These are phyloP conservation scores for Cerceris ruficornis DNA, from an alignment of 2,888 invertebrate species.

Conservation along the genomic window DNA sequence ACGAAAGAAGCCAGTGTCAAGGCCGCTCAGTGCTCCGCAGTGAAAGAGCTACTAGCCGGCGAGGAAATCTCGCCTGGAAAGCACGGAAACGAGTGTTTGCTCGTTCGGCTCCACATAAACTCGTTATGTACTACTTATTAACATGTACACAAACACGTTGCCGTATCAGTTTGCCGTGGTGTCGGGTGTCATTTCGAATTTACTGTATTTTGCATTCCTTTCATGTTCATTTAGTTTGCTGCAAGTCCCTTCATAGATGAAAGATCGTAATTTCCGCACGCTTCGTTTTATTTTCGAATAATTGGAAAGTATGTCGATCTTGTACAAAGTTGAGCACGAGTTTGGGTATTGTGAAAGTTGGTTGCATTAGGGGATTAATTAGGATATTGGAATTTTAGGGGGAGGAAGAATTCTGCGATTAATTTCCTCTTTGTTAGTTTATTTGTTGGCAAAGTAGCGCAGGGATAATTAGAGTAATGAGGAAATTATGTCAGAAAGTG, in stretches of 20 bases:
- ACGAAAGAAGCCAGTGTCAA: constrained; percentile 84
- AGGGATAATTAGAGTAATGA: background rate
- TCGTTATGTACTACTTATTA: constrained; percentile 49
- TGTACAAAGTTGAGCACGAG: too few species aligned
- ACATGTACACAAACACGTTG: constrained; percentile 28
- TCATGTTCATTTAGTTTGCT: background rate
- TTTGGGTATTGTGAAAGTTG: too few species aligned
- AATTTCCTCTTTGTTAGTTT: too few species aligned
- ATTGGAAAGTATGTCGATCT: too few species aligned
- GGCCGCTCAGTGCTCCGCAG: constrained; percentile 88
- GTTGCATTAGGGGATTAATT: too few species aligned
- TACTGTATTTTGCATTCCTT: constrained; percentile 3
- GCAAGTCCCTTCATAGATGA: too few species aligned
- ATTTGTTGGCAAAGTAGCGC: too few species aligned
- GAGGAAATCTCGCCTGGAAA: constrained; percentile 71
- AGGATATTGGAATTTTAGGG: too few species aligned
- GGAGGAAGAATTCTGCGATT: too few species aligned
- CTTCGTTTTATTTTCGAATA: too few species aligned
- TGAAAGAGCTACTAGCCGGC: constrained; percentile 76
- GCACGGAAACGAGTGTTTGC: constrained; percentile 32
- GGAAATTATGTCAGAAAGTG: background rate
- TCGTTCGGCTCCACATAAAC: constrained; percentile 37
- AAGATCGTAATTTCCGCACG: too few species aligned
- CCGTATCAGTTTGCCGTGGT: constrained; percentile 6
- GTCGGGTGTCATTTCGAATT: constrained; percentile 16